Conservation (phyloP, 2,797 vertebrate genomes). For the Allenopithecus nigroviridis region DNA sequence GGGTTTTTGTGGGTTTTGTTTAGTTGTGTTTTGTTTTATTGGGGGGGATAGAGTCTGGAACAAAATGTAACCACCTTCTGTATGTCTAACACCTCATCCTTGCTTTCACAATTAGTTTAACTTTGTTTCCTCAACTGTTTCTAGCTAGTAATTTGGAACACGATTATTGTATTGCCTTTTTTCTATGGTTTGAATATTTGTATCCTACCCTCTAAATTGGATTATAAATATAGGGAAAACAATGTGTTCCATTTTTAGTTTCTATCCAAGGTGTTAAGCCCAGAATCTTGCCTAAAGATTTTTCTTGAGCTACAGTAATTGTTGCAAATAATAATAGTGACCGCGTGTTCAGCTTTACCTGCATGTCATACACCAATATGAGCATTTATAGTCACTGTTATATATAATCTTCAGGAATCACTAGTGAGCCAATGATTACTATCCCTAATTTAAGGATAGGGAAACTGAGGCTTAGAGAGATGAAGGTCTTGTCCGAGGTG, state of each 20-base stretch:
- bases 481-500: background rate
- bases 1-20: background rate
- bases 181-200: background rate
- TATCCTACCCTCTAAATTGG: background rate
- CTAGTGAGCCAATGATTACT: background rate
- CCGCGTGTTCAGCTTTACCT: background rate
- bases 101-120: background rate
- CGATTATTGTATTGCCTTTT: background rate
- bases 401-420: background rate
- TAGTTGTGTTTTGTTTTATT: background rate
- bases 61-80: background rate
- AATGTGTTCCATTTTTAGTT: background rate
- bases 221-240: background rate
- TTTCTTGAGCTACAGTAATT: background rate
- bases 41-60: background rate
- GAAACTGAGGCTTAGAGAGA: background rate
- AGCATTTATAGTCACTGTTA: background rate
- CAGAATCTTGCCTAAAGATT: background rate
- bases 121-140: background rate
- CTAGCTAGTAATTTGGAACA: background rate
- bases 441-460: background rate
- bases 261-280: background rate
- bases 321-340: background rate
- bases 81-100: background rate
- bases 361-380: background rate